These are phyloP conservation scores for Ethmia dodecea DNA, from an alignment of 2,888 invertebrate species.

Conservation along the genomic window DNA sequence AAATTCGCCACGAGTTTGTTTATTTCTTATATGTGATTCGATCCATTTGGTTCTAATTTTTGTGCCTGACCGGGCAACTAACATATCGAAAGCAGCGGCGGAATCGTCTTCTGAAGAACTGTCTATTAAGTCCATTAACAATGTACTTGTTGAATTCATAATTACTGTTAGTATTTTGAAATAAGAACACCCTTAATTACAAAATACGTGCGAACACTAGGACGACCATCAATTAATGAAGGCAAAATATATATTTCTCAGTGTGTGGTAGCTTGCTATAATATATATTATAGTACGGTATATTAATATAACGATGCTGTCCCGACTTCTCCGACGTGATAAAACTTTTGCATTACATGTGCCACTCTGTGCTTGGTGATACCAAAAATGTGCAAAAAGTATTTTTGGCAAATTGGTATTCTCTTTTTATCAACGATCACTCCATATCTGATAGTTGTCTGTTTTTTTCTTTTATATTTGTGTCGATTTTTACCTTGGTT, in stretches of 20 bases:
- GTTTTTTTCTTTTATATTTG: too few species aligned
- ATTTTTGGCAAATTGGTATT: slow-evolving; percentile 7
- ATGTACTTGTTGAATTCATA: not conserved
- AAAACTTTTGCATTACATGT: slow-evolving; percentile 7
- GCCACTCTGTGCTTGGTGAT: slow-evolving; percentile 7
- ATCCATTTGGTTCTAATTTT: slow-evolving; percentile 5
- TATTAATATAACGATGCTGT: too few species aligned
- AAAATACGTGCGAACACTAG: too few species aligned
- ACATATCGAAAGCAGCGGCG: slow-evolving; percentile 2
- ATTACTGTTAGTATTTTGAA: not conserved
- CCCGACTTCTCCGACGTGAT: slow-evolving; percentile 2
- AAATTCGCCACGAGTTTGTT: slow-evolving; percentile 1
- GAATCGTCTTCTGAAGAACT: slow-evolving; percentile 6
- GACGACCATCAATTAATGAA: too few species aligned
- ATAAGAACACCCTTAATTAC: slow-evolving; percentile 2
- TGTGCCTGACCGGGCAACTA: slow-evolving; percentile 1
- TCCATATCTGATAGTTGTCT: too few species aligned
- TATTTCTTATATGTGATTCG: slow-evolving; percentile 3
- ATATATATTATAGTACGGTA: too few species aligned
- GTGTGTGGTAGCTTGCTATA: too few species aligned
- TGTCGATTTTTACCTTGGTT: too few species aligned
- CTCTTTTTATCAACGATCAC: too few species aligned
- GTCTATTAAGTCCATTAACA: slow-evolving; percentile 4
- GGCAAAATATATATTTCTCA: too few species aligned
- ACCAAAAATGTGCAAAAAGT: slow-evolving; percentile 5